Evolutionary conservation across 35 echinoderm and acorn worm species (phyloP).

Genomic region (Anneissia japonica): DNA sequence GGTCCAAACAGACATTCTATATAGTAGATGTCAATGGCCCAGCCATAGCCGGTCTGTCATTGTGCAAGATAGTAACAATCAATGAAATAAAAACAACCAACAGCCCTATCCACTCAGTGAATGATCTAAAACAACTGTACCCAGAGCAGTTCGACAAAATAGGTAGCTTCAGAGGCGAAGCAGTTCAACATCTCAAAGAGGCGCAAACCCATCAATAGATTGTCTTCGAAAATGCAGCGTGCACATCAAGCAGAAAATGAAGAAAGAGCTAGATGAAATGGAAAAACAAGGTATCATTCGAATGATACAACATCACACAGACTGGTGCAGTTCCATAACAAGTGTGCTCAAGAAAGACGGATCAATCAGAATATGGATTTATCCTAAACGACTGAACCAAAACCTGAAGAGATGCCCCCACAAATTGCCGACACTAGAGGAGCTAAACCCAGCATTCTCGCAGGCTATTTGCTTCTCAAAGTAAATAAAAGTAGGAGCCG

Average conservation of each 20-base stretch:
- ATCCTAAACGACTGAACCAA: conserved; percentile 56
- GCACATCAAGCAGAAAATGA: conserved; percentile 39
- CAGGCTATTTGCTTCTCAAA: no score
- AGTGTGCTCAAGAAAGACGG: conserved; percentile 24
- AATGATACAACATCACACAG: conserved; percentile 17
- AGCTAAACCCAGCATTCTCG: conserved; percentile 12
- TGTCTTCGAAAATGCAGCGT: conserved; percentile 30
- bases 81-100: neutral
- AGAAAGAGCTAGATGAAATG: conserved; percentile 39
- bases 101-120: neutral
- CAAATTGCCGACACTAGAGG: conserved; percentile 49
- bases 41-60: conserved; percentile 23
- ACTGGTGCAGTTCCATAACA: conserved; percentile 51
- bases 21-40: conserved; percentile 43
- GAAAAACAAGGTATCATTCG: neutral
- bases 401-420: conserved; percentile 44
- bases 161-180: conserved; percentile 41
- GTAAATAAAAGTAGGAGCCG: no score
- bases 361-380: conserved; percentile 43
- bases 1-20: conserved; percentile 13
- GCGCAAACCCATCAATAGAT: conserved; percentile 17
- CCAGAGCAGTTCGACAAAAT: conserved; percentile 36
- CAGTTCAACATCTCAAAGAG: conserved; percentile 31
- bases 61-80: conserved; percentile 4
- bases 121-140: conserved; percentile 1